These are phyloP conservation scores for Lutjanus argentimaculatus DNA, from an alignment of 2,797 vertebrate genomes.

Conservation along the genomic window DNA sequence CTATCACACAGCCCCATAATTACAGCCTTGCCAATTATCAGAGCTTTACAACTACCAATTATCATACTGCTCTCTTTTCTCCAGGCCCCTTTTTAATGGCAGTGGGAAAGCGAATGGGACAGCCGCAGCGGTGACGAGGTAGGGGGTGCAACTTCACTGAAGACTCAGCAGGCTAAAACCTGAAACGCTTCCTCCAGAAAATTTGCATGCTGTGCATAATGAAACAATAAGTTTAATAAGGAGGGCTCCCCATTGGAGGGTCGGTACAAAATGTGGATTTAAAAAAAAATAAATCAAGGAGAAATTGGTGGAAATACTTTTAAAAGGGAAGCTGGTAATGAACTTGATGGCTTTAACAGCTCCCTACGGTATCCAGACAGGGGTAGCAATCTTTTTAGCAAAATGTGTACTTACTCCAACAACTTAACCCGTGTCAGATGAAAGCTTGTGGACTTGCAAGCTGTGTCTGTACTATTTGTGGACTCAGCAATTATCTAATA, in stretches of 20 bases:
- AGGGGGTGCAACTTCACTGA: constrained; percentile 49
- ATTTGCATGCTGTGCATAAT: constrained; percentile 54
- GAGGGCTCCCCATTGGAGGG: constrained; percentile 22
- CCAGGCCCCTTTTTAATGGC: constrained; percentile 64
- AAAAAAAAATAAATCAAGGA: constrained; percentile 1
- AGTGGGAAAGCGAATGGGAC: constrained; percentile 59
- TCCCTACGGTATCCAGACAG: neutral
- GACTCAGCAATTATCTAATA: constrained; percentile 68
- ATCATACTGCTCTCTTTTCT: constrained; percentile 70
- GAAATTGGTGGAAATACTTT: neutral
- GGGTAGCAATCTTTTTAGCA: constrained; percentile 8
- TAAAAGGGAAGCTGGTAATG: constrained; percentile 20
- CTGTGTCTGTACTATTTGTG: constrained; percentile 37
- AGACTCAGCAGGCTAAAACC: constrained; percentile 42
- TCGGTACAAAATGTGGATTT: neutral
- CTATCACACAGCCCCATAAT: constrained; percentile 71
- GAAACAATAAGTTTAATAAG: constrained; percentile 52
- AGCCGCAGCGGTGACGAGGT: constrained; percentile 13
- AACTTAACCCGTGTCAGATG: constrained; percentile 25
- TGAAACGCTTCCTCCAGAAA: constrained; percentile 43
- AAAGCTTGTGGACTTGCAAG: constrained; percentile 29
- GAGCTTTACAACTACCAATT: constrained; percentile 80
- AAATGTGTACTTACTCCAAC: constrained; percentile 21
- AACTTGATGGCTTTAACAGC: constrained; percentile 30
- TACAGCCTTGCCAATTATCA: constrained; percentile 79